A percentile compares a stretch with the other conserved stretches of the same genome.
Evolutionary conservation across 37 sponge, comb jelly and placozoan genomes (phyloP).

Genomic region (Diacarnus erythraeanus): DNA sequence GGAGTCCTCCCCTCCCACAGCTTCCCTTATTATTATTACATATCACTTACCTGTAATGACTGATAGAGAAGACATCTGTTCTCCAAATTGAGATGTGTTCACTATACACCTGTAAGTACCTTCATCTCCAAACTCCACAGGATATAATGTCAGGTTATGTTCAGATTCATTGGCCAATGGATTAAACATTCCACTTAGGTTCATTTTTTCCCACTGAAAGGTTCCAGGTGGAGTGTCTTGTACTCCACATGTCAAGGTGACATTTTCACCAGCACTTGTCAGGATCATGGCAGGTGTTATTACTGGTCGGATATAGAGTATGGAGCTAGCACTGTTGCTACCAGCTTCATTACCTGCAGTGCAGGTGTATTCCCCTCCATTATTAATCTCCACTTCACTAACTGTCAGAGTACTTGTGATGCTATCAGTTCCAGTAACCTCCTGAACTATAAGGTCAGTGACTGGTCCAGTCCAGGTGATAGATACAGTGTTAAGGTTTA

Average conservation of each 20-base stretch:
- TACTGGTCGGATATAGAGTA: conserved; percentile 20
- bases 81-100: conserved; percentile 3
- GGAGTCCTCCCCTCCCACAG: too few relatives aligned
- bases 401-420: neutral
- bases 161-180: neutral
- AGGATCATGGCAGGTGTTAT: conserved; percentile 16
- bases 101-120: conserved; percentile 43
- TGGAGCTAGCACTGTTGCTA: conserved; percentile 6
- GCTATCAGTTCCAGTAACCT: neutral
- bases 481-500: neutral
- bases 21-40: too few relatives aligned
- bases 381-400: neutral
- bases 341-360: conserved; percentile 65
- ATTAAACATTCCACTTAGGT: neutral
- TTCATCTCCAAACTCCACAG: conserved; percentile 34
- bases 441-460: neutral
- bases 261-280: neutral
- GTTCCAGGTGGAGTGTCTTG: conserved; percentile 25
- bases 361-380: conserved; percentile 57
- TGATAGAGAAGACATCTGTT: neutral
- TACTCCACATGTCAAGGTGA: conserved; percentile 44
- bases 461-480: conserved; percentile 25
- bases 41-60: too few relatives aligned
- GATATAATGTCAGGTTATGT: neutral
- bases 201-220: conserved; percentile 36